Base-by-base conservation (phyloP, 2,888 invertebrate genomes). In the Craniophora ligustri region DNA sequence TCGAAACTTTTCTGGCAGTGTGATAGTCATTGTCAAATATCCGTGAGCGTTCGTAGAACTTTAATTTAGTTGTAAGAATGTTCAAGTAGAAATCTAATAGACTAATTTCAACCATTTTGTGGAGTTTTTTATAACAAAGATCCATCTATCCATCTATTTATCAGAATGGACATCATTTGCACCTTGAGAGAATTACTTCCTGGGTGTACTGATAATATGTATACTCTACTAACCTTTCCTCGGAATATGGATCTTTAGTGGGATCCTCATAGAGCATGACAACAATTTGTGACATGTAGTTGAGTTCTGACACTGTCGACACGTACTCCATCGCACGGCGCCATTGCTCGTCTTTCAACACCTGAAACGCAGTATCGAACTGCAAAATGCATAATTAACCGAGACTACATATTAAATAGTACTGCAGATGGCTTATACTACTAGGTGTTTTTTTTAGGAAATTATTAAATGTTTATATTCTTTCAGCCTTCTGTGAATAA, bases 191-290 rank as follows among this genome's bases (percentile, higher is more conserved):
- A n/a, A n/a, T n/a, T n/a, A n/a, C n/a, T n/a, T n/a, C n/a, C n/a
- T n/a, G n/a, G n/a, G n/a, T n/a, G 5, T 19, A 19, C 5, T 21
- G 1, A 21, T 1, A 21, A 21, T 3, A 5, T 1, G 8, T 26
- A n/a, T n/a, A n/a, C n/a, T n/a, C 1, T 14, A 1, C 0, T 16
- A 60, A 92, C 94, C 94, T 94, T 86, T 98, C 98, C 81, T 98
- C 98, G 0, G 98, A 98, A 45, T 95, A 95, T 0, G 97, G 97
- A 91, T 98, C 98, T 90, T 99, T 99, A 0, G 98, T 99, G 5
- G 98, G 99, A 90, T 99, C 99, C 92, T 99, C 99, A 84, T 99
- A 99, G 0, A 99, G 92, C 98, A 99, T 98, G 18, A 99, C 98
- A 1, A 99, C 99, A 55, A 99, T 98, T 90, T 99, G 99, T 3